Evolutionary conservation across 1,140 invertebrate species (phyloP).

Genomic region (Macrobrachium rosenbergii): DNA sequence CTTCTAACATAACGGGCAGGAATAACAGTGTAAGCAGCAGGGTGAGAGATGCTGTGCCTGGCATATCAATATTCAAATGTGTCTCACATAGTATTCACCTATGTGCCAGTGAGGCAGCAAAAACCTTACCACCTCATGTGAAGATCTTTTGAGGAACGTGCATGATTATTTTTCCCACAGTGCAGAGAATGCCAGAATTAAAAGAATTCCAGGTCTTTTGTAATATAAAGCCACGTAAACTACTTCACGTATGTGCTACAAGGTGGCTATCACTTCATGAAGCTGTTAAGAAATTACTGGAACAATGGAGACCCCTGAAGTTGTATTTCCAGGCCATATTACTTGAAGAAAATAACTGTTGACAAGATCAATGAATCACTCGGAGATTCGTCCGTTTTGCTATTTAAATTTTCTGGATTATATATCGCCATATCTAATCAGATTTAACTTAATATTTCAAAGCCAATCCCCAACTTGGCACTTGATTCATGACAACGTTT

Average conservation of each 20-base stretch:
- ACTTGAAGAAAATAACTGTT: too few relatives aligned
- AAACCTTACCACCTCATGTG: background rate
- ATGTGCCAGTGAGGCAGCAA: constrained; percentile 4
- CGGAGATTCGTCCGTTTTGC: too few relatives aligned
- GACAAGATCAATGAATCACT: too few relatives aligned
- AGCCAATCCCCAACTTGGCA: too few relatives aligned
- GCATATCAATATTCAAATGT: background rate
- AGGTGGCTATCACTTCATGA: constrained; percentile 26
- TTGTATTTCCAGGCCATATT: constrained; percentile 7
- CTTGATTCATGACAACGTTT: too few relatives aligned
- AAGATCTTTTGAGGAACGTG: background rate
- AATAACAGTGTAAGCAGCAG: background rate
- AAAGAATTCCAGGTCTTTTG: constrained; percentile 3
- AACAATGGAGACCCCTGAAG: constrained; percentile 6
- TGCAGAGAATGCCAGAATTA: constrained; percentile 7
- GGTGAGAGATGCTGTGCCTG: background rate
- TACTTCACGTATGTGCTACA: constrained; percentile 4
- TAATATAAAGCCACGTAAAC: constrained; percentile 8
- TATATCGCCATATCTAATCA: too few relatives aligned
- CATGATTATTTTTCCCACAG: constrained; percentile 7
- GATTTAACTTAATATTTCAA: too few relatives aligned
- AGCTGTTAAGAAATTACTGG: background rate
- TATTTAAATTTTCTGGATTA: too few relatives aligned
- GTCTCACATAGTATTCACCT: background rate
- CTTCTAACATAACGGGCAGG: constrained; percentile 7